Base-by-base conservation (phyloP, 2,888 invertebrate species). In the Aquatica leii region DNA sequence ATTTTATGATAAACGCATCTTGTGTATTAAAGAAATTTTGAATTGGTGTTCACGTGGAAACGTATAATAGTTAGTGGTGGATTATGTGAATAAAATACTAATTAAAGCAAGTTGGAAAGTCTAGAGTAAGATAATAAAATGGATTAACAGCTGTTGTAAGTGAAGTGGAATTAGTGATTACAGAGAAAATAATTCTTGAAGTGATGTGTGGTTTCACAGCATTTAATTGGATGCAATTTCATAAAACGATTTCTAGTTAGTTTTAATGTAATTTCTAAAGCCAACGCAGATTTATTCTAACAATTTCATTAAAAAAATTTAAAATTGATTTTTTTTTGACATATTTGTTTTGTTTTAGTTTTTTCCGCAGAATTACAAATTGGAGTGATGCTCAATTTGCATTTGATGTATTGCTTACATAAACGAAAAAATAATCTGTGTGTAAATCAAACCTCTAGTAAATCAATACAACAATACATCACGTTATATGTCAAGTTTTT, bases 111-210 rank as follows among this genome's bases (percentile, higher is more conserved):
- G 18, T 3, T 46, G 15, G 5, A 15, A 15, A 46, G 14, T 50
- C 2, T 4, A 24, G 50, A 24, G 20, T 20, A 21, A 51, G 35
- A 14, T 14, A 51, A 51, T 34, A 51, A 34, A 51, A 31, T 34
- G 51, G 35, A 51, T 34, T 34, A 51, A 51, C 34, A 31, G 31
- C 24, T 51, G 14, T 51, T 51, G 20, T n/a, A 21, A 34, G 31
- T 21, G 5, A 34, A 31, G 35, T 51, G 15, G 34, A 51, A 51
- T 31, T 51, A 34, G 24, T 51, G 51, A 51, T 49, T 20, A 49
- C 18, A 49, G 49, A 18, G 49, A 20, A 12, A n/a, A 21, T 49
- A 20, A 49, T 20, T 49, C 49, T 49, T 20, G 4, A 24, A 24
- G 24, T 24, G 24, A 24, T 4, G 6, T 24, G 24, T 24, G 24